These are phyloP conservation scores for Sphinx pinastri DNA, from an alignment of 2,888 invertebrate species.

Conservation along the genomic window DNA sequence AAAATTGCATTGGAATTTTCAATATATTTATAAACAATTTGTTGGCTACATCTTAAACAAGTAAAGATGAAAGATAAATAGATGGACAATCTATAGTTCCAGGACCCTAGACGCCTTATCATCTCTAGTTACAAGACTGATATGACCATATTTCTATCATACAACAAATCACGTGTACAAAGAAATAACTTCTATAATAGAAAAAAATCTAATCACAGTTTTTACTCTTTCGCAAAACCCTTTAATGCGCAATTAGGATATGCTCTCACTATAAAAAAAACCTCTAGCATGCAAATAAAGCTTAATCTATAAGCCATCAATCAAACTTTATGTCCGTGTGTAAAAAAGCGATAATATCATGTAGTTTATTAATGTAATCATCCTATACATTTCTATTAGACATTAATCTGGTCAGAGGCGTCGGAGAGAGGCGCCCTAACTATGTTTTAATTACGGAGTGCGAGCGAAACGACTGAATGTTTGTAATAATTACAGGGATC, in stretches of 20 bases:
- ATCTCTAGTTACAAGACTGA: too few relatives aligned
- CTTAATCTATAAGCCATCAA: slow-evolving; percentile 55
- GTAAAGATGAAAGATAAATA: too few relatives aligned
- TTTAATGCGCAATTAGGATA: slow-evolving; percentile 30
- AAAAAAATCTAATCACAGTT: slow-evolving; percentile 12
- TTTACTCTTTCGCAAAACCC: slow-evolving; percentile 9
- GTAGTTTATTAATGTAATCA: slow-evolving; percentile 62
- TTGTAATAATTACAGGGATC: slow-evolving; percentile 72
- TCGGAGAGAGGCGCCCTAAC: slow-evolving; percentile 64
- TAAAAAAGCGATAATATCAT: slow-evolving; percentile 24
- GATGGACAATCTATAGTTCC: too few relatives aligned
- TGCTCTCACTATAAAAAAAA: slow-evolving; percentile 26
- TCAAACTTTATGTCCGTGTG: slow-evolving; percentile 44
- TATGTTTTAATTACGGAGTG: slow-evolving; percentile 79
- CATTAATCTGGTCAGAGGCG: slow-evolving; percentile 70
- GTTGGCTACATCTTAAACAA: too few relatives aligned
- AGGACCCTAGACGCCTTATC: too few relatives aligned
- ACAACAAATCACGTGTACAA: too few relatives aligned
- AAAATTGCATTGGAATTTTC: too few relatives aligned
- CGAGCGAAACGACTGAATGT: slow-evolving; percentile 65
- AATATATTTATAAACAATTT: too few relatives aligned
- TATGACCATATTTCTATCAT: too few relatives aligned
- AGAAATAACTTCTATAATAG: not conserved
- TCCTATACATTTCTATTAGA: slow-evolving; percentile 78
- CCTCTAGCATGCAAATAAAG: slow-evolving; percentile 35